phyloP scores from a whole-genome alignment of 2,797 vertebrate species.

The Phoeniculus purpureus region DNA sequence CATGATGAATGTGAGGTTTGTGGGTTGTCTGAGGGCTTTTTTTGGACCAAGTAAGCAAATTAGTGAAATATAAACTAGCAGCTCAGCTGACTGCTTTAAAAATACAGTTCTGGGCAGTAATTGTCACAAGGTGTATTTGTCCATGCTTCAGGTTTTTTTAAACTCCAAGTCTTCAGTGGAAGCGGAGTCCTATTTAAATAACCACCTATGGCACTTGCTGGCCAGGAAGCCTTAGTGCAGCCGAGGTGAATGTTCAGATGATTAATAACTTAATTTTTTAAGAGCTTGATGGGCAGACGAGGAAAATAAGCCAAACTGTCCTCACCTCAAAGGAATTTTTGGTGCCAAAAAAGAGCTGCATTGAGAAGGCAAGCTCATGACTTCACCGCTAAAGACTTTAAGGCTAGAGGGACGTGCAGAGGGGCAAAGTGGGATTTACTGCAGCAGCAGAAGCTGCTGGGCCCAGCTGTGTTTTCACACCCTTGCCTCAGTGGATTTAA shows the following conservation, averaged over 20 bases:
- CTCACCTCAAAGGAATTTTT: neutral
- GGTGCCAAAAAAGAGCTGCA: neutral
- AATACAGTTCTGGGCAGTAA: neutral
- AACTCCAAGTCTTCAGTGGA: neutral
- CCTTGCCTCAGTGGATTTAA: neutral
- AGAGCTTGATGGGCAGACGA: slow-evolving; percentile 7
- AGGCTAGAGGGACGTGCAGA: neutral
- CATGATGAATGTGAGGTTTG: neutral
- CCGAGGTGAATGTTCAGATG: neutral
- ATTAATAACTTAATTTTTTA: slow-evolving; percentile 62
- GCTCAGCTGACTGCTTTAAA: slow-evolving; percentile 30
- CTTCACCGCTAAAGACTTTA: slow-evolving; percentile 47
- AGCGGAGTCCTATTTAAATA: slow-evolving; percentile 39
- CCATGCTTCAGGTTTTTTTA: neutral
- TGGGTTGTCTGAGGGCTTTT: neutral
- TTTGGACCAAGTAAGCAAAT: neutral
- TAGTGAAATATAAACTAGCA: neutral
- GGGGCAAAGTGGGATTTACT: neutral
- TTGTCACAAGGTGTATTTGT: slow-evolving; percentile 1
- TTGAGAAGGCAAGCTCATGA: neutral
- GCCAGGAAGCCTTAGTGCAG: neutral
- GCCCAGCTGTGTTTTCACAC: slow-evolving; percentile 27
- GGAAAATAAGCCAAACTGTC: neutral
- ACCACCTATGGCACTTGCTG: slow-evolving; percentile 21
- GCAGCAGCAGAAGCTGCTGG: slow-evolving; percentile 3